Conservation (phyloP, 1,140 invertebrate species). For the Manduca sexta region DNA sequence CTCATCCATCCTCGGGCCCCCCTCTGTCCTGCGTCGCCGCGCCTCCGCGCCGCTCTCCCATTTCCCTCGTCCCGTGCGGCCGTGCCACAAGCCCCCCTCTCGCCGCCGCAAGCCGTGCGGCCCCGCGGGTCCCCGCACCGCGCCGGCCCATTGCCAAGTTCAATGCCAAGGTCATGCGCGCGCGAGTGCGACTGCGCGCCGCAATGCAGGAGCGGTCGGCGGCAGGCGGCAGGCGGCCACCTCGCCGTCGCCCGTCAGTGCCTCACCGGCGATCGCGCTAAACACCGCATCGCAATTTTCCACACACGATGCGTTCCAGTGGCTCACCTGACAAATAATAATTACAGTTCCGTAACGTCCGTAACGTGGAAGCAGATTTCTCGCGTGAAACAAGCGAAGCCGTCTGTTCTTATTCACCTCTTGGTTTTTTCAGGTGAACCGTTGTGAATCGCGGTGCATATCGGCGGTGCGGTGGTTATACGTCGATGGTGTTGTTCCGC, state of each 20-base stretch:
- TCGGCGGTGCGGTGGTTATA: slow-evolving; percentile 13
- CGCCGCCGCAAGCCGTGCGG: slow-evolving; percentile 23
- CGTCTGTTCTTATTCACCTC: slow-evolving; percentile 2
- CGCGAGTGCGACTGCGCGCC: slow-evolving; percentile 71
- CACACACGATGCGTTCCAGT: slow-evolving; percentile 16
- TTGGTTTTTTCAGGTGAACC: slow-evolving; percentile 17
- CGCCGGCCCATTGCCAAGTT: slow-evolving; percentile 71
- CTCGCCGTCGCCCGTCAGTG: slow-evolving; percentile 61
- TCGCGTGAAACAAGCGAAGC: slow-evolving; percentile 2
- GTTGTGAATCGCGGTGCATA: slow-evolving; percentile 11
- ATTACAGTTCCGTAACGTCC: slow-evolving; percentile 13
- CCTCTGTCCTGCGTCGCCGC: no score
- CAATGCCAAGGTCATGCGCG: slow-evolving; percentile 75
- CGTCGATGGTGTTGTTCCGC: slow-evolving; percentile 14
- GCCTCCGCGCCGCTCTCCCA: no score
- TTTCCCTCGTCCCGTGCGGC: no score
- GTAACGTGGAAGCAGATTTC: slow-evolving; percentile 8
- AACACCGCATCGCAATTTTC: slow-evolving; percentile 39
- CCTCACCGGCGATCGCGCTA: slow-evolving; percentile 46
- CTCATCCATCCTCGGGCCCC: slow-evolving; percentile 8
- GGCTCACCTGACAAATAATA: slow-evolving; percentile 21
- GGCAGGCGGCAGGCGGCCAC: slow-evolving; percentile 35
- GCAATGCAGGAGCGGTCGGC: slow-evolving; percentile 73
- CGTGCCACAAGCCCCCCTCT: slow-evolving; percentile 22
- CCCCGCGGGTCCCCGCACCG: slow-evolving; percentile 27